Evolutionary conservation across 2,888 invertebrate species (phyloP).

Genomic region (Ariolimax columbianus): DNA sequence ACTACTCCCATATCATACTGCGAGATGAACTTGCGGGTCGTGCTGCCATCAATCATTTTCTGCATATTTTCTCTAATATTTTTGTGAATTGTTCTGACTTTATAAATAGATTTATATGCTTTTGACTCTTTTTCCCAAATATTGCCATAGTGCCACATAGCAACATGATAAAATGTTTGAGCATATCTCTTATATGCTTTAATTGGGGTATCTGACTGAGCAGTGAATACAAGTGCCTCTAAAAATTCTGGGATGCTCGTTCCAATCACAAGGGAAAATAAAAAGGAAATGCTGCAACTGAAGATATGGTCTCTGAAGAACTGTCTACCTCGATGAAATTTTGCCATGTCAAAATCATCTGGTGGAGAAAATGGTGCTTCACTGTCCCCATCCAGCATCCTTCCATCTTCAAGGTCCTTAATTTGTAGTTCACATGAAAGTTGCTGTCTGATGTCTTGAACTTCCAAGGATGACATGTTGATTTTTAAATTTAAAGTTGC

Average conservation of each 20-base stretch:
- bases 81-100: slow-evolving; percentile 81
- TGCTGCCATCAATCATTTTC: neutral
- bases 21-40: slow-evolving; percentile 81
- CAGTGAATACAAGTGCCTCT: slow-evolving; percentile 85
- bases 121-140: slow-evolving; percentile 81
- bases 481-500: neutral
- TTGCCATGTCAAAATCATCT: slow-evolving; percentile 48
- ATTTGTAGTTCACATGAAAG: neutral
- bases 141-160: slow-evolving; percentile 88
- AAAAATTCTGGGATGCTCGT: slow-evolving; percentile 87
- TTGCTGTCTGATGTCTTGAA: neutral
- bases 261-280: slow-evolving; percentile 87
- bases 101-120: slow-evolving; percentile 79
- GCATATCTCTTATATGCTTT: slow-evolving; percentile 81
- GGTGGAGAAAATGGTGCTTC: slow-evolving; percentile 29
- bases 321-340: slow-evolving; percentile 83
- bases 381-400: slow-evolving; percentile 32
- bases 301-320: slow-evolving; percentile 87
- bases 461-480: neutral
- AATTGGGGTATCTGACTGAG: slow-evolving; percentile 84
- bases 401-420: slow-evolving; percentile 45
- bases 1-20: slow-evolving; percentile 92
- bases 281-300: slow-evolving; percentile 85
- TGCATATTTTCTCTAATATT: slow-evolving; percentile 79
- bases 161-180: slow-evolving; percentile 87